A percentile compares a stretch with the other conserved stretches of the same genome.
These are phyloP conservation scores for Platyura marginata DNA, from an alignment of 1,140 invertebrate species.

Conservation along the genomic window DNA sequence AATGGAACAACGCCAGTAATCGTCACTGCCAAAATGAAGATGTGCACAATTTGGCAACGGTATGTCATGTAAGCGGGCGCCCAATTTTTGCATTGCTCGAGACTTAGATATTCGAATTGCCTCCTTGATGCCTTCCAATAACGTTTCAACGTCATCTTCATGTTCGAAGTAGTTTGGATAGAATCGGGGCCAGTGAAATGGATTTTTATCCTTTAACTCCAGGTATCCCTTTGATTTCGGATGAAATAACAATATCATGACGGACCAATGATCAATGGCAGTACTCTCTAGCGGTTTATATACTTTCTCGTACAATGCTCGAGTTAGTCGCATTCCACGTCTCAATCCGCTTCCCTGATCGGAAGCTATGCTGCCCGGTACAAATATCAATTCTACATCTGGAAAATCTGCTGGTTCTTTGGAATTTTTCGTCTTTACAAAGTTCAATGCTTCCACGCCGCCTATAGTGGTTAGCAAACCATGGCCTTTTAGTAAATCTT, in stretches of 20 bases:
- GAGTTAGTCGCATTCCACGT: conserved; percentile 30
- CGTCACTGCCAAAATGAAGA: conserved; percentile 33
- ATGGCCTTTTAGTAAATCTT: conserved; percentile 28
- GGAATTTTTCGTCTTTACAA: conserved; percentile 36
- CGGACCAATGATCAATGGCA: conserved; percentile 35
- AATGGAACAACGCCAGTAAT: conserved; percentile 58
- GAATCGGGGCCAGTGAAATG: conserved; percentile 49
- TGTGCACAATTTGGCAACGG: conserved; percentile 37
- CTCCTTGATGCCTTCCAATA: conserved; percentile 46
- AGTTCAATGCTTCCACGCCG: conserved; percentile 42
- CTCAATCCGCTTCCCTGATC: conserved; percentile 40
- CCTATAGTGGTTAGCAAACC: conserved; percentile 32
- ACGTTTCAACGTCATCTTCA: conserved; percentile 40
- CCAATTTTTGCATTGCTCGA: conserved; percentile 37
- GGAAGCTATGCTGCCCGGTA: conserved; percentile 33
- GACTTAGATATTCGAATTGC: conserved; percentile 36
- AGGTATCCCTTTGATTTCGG: conserved; percentile 55
- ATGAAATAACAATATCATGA: conserved; percentile 51
- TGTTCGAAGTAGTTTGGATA: conserved; percentile 54
- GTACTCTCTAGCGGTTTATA: conserved; percentile 32
- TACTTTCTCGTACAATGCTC: conserved; percentile 35
- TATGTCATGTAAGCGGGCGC: conserved; percentile 30
- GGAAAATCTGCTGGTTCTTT: conserved; percentile 31
- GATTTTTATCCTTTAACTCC: conserved; percentile 45
- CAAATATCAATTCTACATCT: conserved; percentile 39